Conservation (phyloP, 2,888 invertebrate genomes). For the Liopterus haemorrhoidalis region DNA sequence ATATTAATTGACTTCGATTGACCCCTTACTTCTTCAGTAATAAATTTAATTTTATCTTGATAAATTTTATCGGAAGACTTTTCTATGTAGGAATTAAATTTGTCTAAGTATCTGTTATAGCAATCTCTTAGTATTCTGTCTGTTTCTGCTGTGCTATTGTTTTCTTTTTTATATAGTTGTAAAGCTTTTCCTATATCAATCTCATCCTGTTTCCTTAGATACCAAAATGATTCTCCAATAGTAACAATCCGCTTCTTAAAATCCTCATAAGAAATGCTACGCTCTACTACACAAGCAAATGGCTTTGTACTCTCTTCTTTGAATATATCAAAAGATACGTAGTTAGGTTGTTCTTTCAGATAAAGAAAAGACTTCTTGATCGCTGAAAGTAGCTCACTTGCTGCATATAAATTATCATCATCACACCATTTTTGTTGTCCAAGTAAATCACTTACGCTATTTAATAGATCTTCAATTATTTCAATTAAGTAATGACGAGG, state of each 20-base stretch:
- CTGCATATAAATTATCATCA: constrained; percentile 1
- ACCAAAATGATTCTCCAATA: neutral
- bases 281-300: neutral
- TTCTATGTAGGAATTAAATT: constrained; percentile 1
- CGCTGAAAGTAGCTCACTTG: neutral
- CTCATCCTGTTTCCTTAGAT: neutral
- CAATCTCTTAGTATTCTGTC: neutral
- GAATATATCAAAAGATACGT: neutral
- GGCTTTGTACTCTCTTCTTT: neutral
- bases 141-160: neutral
- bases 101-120: neutral
- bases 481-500: neutral
- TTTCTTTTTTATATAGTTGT: constrained; percentile 1
- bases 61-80: constrained; percentile 2
- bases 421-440: neutral
- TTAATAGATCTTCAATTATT: neutral
- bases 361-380: neutral
- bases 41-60: neutral
- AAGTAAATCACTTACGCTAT: constrained; percentile 1
- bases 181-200: constrained; percentile 5
- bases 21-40: neutral
- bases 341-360: neutral
- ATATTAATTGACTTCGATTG: neutral
- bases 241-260: constrained; percentile 3
- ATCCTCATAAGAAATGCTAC: neutral